A percentile compares a stretch with the other conserved stretches of the same genome.
phyloP scores from a whole-genome alignment of 92 coral and sea anemone species.

The Palythoa grandis region DNA sequence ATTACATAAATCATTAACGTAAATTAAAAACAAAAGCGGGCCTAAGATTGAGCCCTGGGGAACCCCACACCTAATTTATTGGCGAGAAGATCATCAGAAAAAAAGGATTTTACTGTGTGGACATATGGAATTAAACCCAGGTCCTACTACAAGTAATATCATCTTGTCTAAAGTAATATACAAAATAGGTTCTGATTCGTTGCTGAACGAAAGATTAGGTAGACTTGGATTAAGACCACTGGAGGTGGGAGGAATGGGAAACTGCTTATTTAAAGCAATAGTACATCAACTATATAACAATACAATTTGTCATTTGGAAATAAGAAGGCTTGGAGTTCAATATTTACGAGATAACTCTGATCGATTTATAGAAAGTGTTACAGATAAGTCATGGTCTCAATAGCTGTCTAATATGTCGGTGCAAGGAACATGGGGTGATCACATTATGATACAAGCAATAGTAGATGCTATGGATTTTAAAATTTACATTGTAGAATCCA shows the following conservation, averaged over 20 bases:
- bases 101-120: too few relatives aligned
- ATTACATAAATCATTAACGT: too few relatives aligned
- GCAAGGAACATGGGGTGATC: conserved; percentile 24
- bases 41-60: too few relatives aligned
- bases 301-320: neutral
- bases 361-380: neutral
- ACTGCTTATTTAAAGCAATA: neutral
- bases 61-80: too few relatives aligned
- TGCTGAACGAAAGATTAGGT: conserved; percentile 15
- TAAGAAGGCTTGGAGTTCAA: neutral
- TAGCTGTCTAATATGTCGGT: conserved; percentile 32
- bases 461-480: neutral
- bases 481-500: neutral
- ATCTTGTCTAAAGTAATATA: neutral
- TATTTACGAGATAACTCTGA: neutral
- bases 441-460: neutral
- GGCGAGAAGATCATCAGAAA: too few relatives aligned
- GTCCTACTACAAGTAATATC: neutral
- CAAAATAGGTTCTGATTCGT: neutral
- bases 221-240: conserved; percentile 20
- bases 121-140: conserved; percentile 5
- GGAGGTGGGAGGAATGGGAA: neutral
- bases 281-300: neutral
- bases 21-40: too few relatives aligned
- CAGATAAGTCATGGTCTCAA: neutral